Evolutionary conservation across 2,113 vertebrate species (phyloP).

Genomic region (Emydocephalus ijimae): DNA sequence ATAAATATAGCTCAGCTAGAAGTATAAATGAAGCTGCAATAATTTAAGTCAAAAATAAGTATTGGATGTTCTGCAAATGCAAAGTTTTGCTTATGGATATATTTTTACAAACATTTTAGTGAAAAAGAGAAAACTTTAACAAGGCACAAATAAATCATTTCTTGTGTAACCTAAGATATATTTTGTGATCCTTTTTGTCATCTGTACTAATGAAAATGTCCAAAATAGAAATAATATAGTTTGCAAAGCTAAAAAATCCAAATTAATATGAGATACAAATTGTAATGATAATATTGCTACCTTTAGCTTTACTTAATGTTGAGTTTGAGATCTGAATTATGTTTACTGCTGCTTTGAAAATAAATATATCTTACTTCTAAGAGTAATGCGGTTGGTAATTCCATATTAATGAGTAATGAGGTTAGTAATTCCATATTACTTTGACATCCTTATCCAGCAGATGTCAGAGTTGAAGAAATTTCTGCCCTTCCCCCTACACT

Average conservation of each 20-base stretch:
- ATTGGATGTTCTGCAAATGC: neutral
- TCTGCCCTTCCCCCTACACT: neutral
- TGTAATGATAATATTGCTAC: neutral
- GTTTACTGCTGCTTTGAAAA: neutral
- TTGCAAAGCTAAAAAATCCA: neutral
- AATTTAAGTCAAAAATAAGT: neutral
- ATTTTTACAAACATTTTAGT: neutral
- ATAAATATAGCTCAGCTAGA: neutral
- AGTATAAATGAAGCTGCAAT: neutral
- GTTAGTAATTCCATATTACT: neutral
- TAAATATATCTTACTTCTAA: neutral
- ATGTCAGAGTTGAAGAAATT: neutral
- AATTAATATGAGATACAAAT: neutral
- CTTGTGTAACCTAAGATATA: neutral
- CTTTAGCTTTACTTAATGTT: slow-evolving; percentile 16
- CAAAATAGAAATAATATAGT: neutral
- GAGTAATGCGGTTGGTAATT: neutral
- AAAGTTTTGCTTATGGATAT: neutral
- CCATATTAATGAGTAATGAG: neutral
- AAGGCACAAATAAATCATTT: neutral
- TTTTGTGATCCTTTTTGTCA: neutral
- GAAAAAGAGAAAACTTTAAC: neutral
- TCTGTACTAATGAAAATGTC: neutral
- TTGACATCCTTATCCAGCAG: neutral
- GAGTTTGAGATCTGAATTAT: neutral